Evolutionary conservation across 2,888 invertebrate species (phyloP).

Genomic region (Eucera pruinosa): DNA sequence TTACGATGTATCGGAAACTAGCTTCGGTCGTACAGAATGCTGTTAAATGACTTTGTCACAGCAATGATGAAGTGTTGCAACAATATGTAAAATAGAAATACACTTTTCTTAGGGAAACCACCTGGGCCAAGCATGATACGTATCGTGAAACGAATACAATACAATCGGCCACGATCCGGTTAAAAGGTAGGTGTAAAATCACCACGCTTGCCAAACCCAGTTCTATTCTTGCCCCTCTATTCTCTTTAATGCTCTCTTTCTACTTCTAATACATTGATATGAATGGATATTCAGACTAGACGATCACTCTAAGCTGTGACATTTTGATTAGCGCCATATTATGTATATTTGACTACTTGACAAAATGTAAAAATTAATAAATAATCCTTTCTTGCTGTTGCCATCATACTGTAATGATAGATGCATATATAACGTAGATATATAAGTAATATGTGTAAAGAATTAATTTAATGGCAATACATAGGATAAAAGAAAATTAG

Average conservation of each 20-base stretch:
- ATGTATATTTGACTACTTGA: constrained; percentile 12
- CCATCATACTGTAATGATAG: not conserved
- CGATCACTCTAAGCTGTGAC: constrained; percentile 35
- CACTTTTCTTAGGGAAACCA: constrained; percentile 56
- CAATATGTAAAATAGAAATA: constrained; percentile 48
- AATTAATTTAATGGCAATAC: too few species aligned
- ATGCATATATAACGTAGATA: too few species aligned
- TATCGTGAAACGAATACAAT: constrained; percentile 62
- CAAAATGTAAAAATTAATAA: constrained; percentile 3
- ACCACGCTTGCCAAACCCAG: constrained; percentile 64
- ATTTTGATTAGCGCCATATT: constrained; percentile 49
- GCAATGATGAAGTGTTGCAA: constrained; percentile 45
- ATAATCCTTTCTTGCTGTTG: constrained; percentile 5
- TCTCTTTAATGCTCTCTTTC: constrained; percentile 45
- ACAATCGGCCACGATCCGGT: constrained; percentile 58
- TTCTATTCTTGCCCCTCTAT: constrained; percentile 62
- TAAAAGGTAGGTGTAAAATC: constrained; percentile 63
- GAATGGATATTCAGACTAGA: constrained; percentile 25
- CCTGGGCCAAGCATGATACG: constrained; percentile 64
- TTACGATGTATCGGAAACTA: constrained; percentile 41
- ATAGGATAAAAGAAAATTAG: too few species aligned
- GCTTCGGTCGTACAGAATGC: constrained; percentile 33
- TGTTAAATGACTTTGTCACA: constrained; percentile 37
- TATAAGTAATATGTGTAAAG: too few species aligned
- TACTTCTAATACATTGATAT: constrained; percentile 36